A percentile compares a stretch with the other conserved stretches of the same genome.
Evolutionary conservation across 2,888 invertebrate genomes (phyloP).

Genomic region (Saturnia pavonia): DNA sequence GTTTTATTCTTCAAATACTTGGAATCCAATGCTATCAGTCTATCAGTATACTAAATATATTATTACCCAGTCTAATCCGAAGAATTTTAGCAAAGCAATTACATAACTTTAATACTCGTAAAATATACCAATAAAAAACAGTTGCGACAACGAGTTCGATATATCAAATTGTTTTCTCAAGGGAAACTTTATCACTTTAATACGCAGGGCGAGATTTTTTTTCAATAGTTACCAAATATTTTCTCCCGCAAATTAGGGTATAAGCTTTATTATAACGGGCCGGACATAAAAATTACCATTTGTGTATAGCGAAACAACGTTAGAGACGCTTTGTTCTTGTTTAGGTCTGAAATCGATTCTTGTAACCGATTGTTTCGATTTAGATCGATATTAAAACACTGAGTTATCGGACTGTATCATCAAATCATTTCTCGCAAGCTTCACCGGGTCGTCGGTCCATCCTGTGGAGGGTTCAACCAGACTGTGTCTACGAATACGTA

Average conservation of each 20-base stretch:
- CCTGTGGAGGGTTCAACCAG: no score
- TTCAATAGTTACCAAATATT: conserved; percentile 48
- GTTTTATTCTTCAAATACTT: not conserved
- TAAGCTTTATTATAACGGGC: conserved; percentile 48
- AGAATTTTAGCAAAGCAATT: not conserved
- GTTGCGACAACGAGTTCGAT: conserved; percentile 13
- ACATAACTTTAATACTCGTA: not conserved
- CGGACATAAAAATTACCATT: conserved; percentile 50
- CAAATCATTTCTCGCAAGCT: no score
- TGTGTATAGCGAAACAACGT: conserved; percentile 2
- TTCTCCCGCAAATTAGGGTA: conserved; percentile 46
- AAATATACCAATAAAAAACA: not conserved
- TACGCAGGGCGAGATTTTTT: conserved; percentile 36
- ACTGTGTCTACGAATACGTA: no score
- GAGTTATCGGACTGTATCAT: not conserved
- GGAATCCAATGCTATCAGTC: not conserved
- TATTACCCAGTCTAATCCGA: not conserved
- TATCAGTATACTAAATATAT: not conserved
- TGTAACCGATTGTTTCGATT: conserved; percentile 3
- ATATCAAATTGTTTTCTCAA: conserved; percentile 32
- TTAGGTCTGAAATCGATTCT: not conserved
- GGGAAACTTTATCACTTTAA: conserved; percentile 38
- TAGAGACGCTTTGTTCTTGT: conserved; percentile 2
- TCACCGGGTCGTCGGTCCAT: no score
- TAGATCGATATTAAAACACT: not conserved